phyloP scores from a whole-genome alignment of 2,113 vertebrate genomes.

The Electrona antarctica region DNA sequence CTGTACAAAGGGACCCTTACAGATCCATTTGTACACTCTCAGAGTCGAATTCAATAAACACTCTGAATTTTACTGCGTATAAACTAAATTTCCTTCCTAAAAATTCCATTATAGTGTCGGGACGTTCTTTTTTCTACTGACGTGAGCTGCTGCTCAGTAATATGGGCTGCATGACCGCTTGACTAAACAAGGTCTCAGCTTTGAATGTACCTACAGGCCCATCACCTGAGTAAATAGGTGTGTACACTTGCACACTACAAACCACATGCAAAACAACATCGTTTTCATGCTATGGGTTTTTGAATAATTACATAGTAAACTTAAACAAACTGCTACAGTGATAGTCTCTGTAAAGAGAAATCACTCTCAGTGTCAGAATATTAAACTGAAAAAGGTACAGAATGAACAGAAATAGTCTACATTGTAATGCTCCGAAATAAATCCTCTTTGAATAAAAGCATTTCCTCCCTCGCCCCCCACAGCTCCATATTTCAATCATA shows the following conservation, averaged over 20 bases:
- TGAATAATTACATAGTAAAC: constrained; percentile 69
- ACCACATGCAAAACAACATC: constrained; percentile 65
- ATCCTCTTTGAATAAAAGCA: not conserved
- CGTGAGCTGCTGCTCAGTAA: constrained; percentile 37
- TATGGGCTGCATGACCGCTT: constrained; percentile 46
- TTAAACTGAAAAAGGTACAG: not conserved
- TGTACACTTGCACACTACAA: constrained; percentile 47
- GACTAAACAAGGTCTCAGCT: constrained; percentile 62
- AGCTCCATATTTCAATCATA: not conserved
- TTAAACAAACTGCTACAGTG: constrained; percentile 62
- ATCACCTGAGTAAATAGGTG: constrained; percentile 71
- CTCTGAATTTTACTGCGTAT: not conserved
- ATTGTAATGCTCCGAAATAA: constrained; percentile 2
- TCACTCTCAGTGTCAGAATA: constrained; percentile 7
- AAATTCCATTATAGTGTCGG: constrained; percentile 13
- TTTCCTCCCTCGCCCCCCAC: not conserved
- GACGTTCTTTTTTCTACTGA: constrained; percentile 42
- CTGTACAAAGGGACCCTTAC: no score
- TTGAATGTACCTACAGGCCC: constrained; percentile 43
- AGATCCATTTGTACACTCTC: not conserved
- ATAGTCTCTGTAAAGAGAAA: constrained; percentile 32
- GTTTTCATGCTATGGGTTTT: constrained; percentile 61
- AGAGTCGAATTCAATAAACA: constrained; percentile 2
- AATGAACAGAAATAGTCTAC: not conserved
- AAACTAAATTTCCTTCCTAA: constrained; percentile 2